A percentile compares a stretch with the other conserved stretches of the same genome.
These are phyloP conservation scores for Bergia sp. DNA, from an alignment of 92 coral and sea anemone genomes.

Conservation along the genomic window DNA sequence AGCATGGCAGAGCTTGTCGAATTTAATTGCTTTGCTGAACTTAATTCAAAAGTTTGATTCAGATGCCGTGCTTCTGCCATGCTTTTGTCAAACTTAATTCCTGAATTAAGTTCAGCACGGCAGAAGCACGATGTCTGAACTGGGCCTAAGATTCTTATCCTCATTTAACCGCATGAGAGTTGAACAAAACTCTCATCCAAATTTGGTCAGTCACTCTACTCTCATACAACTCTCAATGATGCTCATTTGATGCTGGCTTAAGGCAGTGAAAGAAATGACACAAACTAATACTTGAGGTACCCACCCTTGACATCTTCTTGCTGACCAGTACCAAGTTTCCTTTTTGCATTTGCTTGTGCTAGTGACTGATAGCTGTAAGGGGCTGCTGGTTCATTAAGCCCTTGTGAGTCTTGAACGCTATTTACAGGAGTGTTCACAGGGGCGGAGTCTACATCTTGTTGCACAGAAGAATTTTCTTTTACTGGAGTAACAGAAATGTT, in stretches of 20 bases:
- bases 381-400: neutral
- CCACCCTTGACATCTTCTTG: constrained; percentile 28
- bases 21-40: no score
- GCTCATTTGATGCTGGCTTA: no score
- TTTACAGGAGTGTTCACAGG: neutral
- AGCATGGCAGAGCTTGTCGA: no score
- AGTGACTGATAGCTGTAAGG: constrained; percentile 38
- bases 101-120: no score
- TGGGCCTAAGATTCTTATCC: no score
- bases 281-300: neutral
- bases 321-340: constrained; percentile 3
- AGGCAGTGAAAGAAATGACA: neutral
- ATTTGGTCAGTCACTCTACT: no score
- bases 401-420: neutral
- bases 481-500: neutral
- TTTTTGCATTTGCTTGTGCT: constrained; percentile 47
- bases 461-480: constrained; percentile 13
- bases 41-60: no score
- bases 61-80: no score
- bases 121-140: no score
- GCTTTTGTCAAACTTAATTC: no score
- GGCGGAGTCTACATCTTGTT: neutral
- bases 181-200: no score
- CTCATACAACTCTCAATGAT: neutral
- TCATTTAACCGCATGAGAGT: no score